Evolutionary conservation across 2,113 vertebrate genomes (phyloP).

Genomic region (Syngnathus floridae): DNA sequence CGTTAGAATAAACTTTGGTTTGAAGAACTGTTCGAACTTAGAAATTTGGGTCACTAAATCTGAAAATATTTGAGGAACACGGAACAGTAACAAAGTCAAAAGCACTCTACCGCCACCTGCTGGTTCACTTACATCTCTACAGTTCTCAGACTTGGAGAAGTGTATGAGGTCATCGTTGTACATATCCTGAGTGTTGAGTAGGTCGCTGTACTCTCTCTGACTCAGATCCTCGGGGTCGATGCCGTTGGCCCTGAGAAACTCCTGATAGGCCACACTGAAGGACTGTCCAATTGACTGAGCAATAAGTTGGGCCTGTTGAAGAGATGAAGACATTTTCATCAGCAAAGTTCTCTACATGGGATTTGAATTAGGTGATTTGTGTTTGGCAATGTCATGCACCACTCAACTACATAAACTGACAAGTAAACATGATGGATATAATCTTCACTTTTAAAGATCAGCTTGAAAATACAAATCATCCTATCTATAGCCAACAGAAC

Average conservation of each 20-base stretch:
- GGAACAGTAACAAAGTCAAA: no score
- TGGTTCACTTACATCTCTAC: conserved; percentile 83
- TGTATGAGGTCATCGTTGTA: conserved; percentile 99
- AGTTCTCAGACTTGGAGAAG: conserved; percentile 98
- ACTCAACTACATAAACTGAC: no score
- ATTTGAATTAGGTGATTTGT: no score
- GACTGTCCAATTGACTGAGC: conserved; percentile 97
- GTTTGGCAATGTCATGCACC: no score
- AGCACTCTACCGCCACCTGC: conserved; percentile 22
- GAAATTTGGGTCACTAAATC: not conserved
- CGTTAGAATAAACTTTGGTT: no score
- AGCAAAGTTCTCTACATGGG: no score
- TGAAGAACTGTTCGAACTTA: no score
- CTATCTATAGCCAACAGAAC: not conserved
- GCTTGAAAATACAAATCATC: not conserved
- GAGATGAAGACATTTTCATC: not conserved
- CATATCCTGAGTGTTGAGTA: conserved; percentile 99
- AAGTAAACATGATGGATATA: no score
- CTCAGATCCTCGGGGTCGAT: conserved; percentile 96
- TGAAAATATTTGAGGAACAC: not conserved
- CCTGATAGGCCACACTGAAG: conserved; percentile 96
- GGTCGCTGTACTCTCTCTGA: conserved; percentile 94
- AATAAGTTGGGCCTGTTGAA: conserved; percentile 85
- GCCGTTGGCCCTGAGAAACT: conserved; percentile 93
- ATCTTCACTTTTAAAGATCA: no score